Evolutionary conservation across 35 echinoderm and acorn worm genomes (phyloP), one percentile per base, ranked within the genome.

Genomic region (Ptychodera flava): DNA sequence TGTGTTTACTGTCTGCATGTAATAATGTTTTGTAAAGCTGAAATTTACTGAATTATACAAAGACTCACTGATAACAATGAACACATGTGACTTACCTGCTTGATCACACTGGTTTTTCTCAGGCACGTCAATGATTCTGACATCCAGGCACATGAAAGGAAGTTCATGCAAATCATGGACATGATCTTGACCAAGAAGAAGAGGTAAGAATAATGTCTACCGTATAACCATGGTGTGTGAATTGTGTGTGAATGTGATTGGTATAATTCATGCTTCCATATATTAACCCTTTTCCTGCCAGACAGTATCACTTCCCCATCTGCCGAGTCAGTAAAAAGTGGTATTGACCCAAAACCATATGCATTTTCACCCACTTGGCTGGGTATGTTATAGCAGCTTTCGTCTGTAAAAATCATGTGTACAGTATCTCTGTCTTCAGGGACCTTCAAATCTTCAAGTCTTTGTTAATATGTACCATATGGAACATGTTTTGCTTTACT

Each of bases 101-200:
- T 64, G 6, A 6, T 64, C 22, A 64, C 22, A 64, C 45, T 64
- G n/a, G n/a, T 22, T 33, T 15, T 77, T 80, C 30, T 30, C 89
- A 96, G 94, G 37, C 90, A 89, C 28, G 95, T 97, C 1, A 87
- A 88, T 32, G 89, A 93, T 88, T 77, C 77, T 36, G 95, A 97
- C 80, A 92, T 97, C 28, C 89, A 93, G 30, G 80, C 87, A 30
- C 95, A 97, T 85, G 95, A 97, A 30, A 79, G 95, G 78, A 97
- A 97, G 78, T 79, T 97, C 22, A 87, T 93, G 83, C 95, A 97
- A 77, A 92, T 97, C 33, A 93, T 97, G 92, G 95, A 97, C 52
- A 97, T 97, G 95, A 97, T 97, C 14, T 76, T 97, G 14, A 97
- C 95, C 15, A 97, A 97, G 87, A 97, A 97, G 78, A 97, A 97